Evolutionary conservation across 2,888 invertebrate genomes (phyloP), one percentile per base, ranked within the genome.

Genomic region (Tenodera sinensis): DNA sequence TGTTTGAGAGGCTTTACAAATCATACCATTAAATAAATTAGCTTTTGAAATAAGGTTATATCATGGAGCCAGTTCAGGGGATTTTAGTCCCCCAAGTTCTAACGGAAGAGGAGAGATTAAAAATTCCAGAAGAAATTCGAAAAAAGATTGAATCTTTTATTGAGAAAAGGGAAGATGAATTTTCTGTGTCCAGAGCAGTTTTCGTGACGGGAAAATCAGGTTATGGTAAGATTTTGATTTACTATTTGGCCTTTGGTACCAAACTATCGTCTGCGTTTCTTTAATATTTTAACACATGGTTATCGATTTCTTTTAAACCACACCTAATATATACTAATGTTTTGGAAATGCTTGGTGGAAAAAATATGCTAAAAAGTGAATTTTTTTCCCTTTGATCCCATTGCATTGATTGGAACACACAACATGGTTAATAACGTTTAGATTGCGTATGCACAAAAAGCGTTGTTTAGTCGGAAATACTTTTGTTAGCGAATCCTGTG

Each of bases 151-250:
- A 96, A 91, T 93, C 92, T 81, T 95, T 94, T 91, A 94, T 95
- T 88, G 94, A 94, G 86, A 94, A 95, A 89, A 95, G 96, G 92
- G 95, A 96, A 92, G 96, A 96, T 92, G 96, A 96, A 92, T 96
- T 96, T 91, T 94, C 97, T 91, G 96, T 96, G 89, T 95, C 96
- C 47, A 96, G 96, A 93, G 97, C 97, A 4, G 94, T 97, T 54
- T 95, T 96, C 90, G 96, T 96, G 93, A 95, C 96, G 90, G 95
- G 94, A 91, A 95, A 95, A 92, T 94, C 94, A 90, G 95, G 94
- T 92, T 94, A 95, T 92, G 96, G 96, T 96, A 93, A 93, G 25
- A 15, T 28, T 88, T 88, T 0, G n/a, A 3, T 82, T 42, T 34
- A 15, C n/a, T 28, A 12, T 30, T 28, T 86, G 34, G 1, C 12